Evolutionary conservation across 2,113 vertebrate species (phyloP), one percentile per base, ranked within the genome.

Genomic region (Tamias sibiricus): DNA sequence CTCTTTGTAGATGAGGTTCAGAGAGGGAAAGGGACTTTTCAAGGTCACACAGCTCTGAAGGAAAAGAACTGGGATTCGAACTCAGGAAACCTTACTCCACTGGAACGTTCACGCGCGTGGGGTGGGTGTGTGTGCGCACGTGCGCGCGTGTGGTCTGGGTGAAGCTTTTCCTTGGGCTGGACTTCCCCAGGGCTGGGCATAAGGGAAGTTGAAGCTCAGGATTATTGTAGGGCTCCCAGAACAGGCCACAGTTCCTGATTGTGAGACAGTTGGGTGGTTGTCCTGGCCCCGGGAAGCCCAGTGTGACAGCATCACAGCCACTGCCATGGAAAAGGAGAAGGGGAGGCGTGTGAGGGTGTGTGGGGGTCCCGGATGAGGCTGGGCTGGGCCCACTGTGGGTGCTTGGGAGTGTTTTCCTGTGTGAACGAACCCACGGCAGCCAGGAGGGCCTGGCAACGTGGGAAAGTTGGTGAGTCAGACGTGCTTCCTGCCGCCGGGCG

Each of bases 261-360:
- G 2, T 2, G 17, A 85, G 91, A 81, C 20, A 26, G 30, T 40
- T 24, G 22, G 22, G 69, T 59, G 24, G 4, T 14, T 42, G 62
- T 22, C n/a, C 76, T 40, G 5, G 68, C n/a, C 54, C 28, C 54
- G 28, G 37, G 52, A 75, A 68, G 59, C 28, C 62, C 89, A 28
- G 2, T 1, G n/a, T 12, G 26, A 59, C 35, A 28, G 47, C 13
- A 2, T 42, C 6, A 7, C 1, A 49, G 44, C 19, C 32, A 62
- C 52, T 19, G 42, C 22, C 30, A 37, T 22, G 87, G 7, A 71
- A 83, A 54, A 62, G 26, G 44, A 49, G 81, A 82, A 54, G 47
- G 19, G 85, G 0, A 30, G 26, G 52, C 0, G 0, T 2, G 4
- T 32, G 66, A 40, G 47, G 49, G 35, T 0, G 0, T 6, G n/a